Base-by-base conservation (phyloP, 2,797 vertebrate species). In the Gobionotothen gibberifrons region DNA sequence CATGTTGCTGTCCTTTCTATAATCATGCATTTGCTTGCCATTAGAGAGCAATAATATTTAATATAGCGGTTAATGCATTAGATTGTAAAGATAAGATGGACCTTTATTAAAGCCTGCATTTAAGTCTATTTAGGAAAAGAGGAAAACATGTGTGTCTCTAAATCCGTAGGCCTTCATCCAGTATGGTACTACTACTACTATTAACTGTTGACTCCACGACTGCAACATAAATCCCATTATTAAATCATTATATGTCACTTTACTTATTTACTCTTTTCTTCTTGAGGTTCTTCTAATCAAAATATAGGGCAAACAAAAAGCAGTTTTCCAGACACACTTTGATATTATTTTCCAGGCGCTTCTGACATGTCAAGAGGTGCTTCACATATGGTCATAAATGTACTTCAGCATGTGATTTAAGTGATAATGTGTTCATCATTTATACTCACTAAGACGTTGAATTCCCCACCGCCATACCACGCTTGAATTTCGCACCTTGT, bases 401-500 rank as follows among this genome's bases (percentile, higher is more conserved):
- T 0, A 42, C 46, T 60, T 9, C 5, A 47, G 1, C 12, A 0
- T 44, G 10, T 9, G 32, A 36, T 22, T 7, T 3, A 4, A 53
- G 17, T 40, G 11, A 32, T 21, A 63, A 8, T 17, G 2, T 55
- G 22, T 54, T 67, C 42, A 16, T 43, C 39, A 32, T 21, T 8
- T 62, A 62, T 88, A 92, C 92, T 93, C 85, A 93, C 91, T 13
- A 66, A 52, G 49, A 43, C 54, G 48, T 29, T 52, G 3, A 69
- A 49, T 60, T 59, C 40, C 32, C 4, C 64, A 16, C 5, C 15
- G 11, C 44, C 26, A 14, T 53, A 46, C 44, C 84, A 88, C 76
- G 82, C 63, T 88, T 69, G 22, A 89, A 81, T 75, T 63, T 69
- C 70, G 82, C 87, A 83, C 83, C 36, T 39, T 48, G 16, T 55